A percentile compares a stretch with the other conserved stretches of the same genome.
Conservation (phyloP, 1,140 invertebrate species). For the Idris sp. region DNA sequence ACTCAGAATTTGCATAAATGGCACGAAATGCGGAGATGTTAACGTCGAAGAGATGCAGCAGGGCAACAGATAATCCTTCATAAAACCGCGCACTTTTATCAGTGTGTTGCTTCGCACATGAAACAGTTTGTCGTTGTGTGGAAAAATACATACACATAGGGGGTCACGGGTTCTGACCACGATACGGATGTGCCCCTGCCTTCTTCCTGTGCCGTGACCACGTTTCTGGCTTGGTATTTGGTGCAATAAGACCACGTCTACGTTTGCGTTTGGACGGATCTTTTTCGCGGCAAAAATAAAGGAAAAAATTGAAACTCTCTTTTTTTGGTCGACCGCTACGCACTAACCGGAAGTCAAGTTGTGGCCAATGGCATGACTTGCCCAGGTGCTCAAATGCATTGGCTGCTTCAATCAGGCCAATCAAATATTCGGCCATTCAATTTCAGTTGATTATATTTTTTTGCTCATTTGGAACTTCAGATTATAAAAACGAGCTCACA, state of each 20-base stretch:
- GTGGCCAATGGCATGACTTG: slow-evolving; percentile 9
- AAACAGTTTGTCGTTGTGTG: slow-evolving; percentile 31
- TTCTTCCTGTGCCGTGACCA: slow-evolving; percentile 77
- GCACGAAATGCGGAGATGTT: slow-evolving; percentile 33
- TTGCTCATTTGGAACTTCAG: slow-evolving; percentile 7
- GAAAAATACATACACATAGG: slow-evolving; percentile 69
- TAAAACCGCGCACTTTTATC: slow-evolving; percentile 68
- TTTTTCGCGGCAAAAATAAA: slow-evolving; percentile 64
- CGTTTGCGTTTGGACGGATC: slow-evolving; percentile 66
- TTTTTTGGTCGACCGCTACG: slow-evolving; percentile 14
- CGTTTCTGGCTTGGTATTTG: slow-evolving; percentile 71
- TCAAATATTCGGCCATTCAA: slow-evolving; percentile 43
- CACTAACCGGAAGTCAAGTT: slow-evolving; percentile 53
- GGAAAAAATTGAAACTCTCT: not conserved
- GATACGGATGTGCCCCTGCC: slow-evolving; percentile 79
- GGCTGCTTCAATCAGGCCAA: slow-evolving; percentile 30
- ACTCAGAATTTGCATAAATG: slow-evolving; percentile 49
- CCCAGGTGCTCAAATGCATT: slow-evolving; percentile 36
- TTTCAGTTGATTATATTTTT: slow-evolving; percentile 20
- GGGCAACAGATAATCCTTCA: slow-evolving; percentile 73
- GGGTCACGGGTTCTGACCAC: slow-evolving; percentile 78
- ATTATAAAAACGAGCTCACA: slow-evolving; percentile 5
- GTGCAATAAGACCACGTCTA: slow-evolving; percentile 72
- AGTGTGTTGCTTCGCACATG: slow-evolving; percentile 27
- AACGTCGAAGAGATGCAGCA: slow-evolving; percentile 50